Percentiles rank a stretch among this genome's conserved stretches.
Evolutionary conservation across 1,140 invertebrate genomes (phyloP).

Genomic region (Pteromalus puparum): DNA sequence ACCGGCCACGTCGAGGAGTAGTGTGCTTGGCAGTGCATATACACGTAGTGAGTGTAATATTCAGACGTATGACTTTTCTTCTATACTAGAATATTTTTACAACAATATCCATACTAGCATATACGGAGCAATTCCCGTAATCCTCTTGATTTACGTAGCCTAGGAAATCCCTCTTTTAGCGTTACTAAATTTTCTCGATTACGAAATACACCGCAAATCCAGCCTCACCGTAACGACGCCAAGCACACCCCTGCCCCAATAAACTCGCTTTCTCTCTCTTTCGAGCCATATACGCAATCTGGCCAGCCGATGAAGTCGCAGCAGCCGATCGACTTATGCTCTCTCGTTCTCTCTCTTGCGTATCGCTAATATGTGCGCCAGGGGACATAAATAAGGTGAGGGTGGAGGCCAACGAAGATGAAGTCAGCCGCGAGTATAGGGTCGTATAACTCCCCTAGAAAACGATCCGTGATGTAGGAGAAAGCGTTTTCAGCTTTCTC

Average conservation of each 20-base stretch:
- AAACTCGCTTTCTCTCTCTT: constrained; percentile 24
- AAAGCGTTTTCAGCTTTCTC: not conserved
- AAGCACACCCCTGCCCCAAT: not conserved
- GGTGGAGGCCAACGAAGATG: constrained; percentile 21
- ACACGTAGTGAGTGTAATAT: not conserved
- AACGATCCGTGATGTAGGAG: constrained; percentile 16
- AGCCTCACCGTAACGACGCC: not conserved
- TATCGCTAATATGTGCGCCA: constrained; percentile 30
- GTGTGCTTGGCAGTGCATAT: not conserved
- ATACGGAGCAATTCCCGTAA: not conserved
- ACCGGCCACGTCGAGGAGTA: not conserved
- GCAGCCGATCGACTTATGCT: constrained; percentile 30
- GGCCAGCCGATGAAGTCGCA: not conserved
- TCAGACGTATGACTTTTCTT: too few species aligned
- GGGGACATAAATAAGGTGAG: constrained; percentile 36
- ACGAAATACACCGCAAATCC: not conserved
- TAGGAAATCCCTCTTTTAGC: not conserved
- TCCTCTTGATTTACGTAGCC: not conserved
- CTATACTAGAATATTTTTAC: too few species aligned
- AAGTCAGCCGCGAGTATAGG: constrained; percentile 18
- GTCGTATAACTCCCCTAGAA: constrained; percentile 41
- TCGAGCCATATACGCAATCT: constrained; percentile 48
- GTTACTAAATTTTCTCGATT: constrained; percentile 17
- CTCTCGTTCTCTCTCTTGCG: not conserved
- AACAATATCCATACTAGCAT: too few species aligned